A percentile compares a stretch with the other conserved stretches of the same genome.
phyloP scores from a whole-genome alignment of 2,113 vertebrate genomes.

The Drymodes brunneopygia region DNA sequence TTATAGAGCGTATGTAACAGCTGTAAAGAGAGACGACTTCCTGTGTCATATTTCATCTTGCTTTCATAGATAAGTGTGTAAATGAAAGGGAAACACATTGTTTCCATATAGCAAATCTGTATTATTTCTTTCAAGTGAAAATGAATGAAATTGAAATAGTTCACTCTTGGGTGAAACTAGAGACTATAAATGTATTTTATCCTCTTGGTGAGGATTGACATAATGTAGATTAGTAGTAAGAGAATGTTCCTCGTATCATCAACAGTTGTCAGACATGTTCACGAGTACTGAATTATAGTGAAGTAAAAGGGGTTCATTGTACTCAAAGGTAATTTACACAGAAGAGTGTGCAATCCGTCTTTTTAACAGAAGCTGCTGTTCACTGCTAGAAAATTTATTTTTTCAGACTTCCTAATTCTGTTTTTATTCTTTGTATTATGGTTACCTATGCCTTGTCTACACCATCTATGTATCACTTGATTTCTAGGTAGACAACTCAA shows the following conservation, averaged over 20 bases:
- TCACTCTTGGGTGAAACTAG: slow-evolving; percentile 61
- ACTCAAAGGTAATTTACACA: slow-evolving; percentile 30
- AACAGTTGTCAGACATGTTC: not conserved
- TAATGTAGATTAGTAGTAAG: slow-evolving; percentile 43
- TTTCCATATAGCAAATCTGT: slow-evolving; percentile 57
- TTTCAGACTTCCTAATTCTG: not conserved
- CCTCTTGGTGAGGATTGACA: slow-evolving; percentile 42
- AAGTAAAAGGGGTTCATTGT: not conserved
- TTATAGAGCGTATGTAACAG: slow-evolving; percentile 60
- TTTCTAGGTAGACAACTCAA: not conserved
- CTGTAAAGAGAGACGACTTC: slow-evolving; percentile 43
- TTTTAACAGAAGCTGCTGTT: slow-evolving; percentile 4
- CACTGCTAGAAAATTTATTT: not conserved
- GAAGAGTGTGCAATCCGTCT: not conserved
- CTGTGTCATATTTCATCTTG: slow-evolving; percentile 41
- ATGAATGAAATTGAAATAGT: slow-evolving; percentile 69
- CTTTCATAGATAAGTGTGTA: slow-evolving; percentile 60
- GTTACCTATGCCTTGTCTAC: not conserved
- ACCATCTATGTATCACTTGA: not conserved
- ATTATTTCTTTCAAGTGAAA: slow-evolving; percentile 65
- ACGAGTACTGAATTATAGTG: slow-evolving; percentile 13
- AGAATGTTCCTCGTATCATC: slow-evolving; percentile 24
- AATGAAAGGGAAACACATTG: slow-evolving; percentile 67
- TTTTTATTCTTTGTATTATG: not conserved
- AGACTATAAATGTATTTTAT: slow-evolving; percentile 65